Base-by-base conservation (phyloP, 2,888 invertebrate species). In the Drosophila kuntzei region DNA sequence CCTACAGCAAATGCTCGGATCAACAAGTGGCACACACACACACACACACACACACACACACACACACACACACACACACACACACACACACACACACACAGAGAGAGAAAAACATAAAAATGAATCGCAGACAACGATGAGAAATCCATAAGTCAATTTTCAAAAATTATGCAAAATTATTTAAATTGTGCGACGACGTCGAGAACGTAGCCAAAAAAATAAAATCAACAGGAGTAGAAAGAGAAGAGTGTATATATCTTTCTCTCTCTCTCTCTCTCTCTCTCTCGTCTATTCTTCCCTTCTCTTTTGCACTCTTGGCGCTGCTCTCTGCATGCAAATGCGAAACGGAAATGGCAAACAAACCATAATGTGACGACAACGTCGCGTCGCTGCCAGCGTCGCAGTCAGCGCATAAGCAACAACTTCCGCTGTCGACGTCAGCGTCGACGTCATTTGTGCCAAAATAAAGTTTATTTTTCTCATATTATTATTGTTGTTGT, bases 161-260 rank as follows among this genome's bases (percentile, higher is more conserved):
- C 82, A 80, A 80, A 89, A 89, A 91, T 91, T 90, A 90, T 91
- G 91, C 89, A 90, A 90, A 90, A 90, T 91, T 91, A 90, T 91
- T 90, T 90, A 91, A 90, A 90, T 90, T 88, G 89, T 77, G 85
- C 73, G 78, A 79, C 83, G 71, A 73, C 74, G 29, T 49, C 32
- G 46, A 57, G 25, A 29, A 46, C 54, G 67, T 63, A 69, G 75
- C 79, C 82, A 79, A 85, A 77, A 62, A 46, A 60, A 27, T 3
- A 29, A 86, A 76, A 72, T 80, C 87, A 87, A 83, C 84, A 83
- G 84, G 80, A 79, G 89, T 54, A 43, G 20, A 41, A 32, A 34
- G 36, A 57, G 50, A 46, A 59, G 44, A 25, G 39, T 11, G 12
- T 12, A 46, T 22, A 44, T 44, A 8, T 2, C 11, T 5, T 36